Conservation (phyloP, 2,113 vertebrate species). For the Lamprotornis superbus region DNA sequence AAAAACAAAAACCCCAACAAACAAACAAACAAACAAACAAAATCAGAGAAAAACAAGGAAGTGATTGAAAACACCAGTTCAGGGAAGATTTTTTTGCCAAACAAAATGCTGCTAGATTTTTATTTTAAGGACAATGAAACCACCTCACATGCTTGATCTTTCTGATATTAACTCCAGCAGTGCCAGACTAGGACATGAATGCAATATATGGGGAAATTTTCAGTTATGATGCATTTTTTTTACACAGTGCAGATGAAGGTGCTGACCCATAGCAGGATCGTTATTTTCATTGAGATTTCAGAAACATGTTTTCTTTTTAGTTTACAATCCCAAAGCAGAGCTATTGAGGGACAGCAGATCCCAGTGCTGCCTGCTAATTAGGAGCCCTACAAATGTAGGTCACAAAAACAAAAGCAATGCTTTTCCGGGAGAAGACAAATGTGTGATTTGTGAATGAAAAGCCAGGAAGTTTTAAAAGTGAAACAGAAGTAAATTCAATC, state of each 20-base stretch:
- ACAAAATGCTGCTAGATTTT: background rate
- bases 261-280: background rate
- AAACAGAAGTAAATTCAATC: constrained; percentile 63
- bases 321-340: constrained; percentile 28
- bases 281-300: background rate
- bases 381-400: constrained; percentile 69
- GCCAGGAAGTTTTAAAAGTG: constrained; percentile 71
- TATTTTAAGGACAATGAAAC: background rate
- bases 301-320: constrained; percentile 24
- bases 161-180: background rate
- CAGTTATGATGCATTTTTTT: background rate
- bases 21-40: too few species aligned
- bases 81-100: background rate
- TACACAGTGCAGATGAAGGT: fast-evolving
- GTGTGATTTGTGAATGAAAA: constrained; percentile 75
- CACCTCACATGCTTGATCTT: background rate
- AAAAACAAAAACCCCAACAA: background rate
- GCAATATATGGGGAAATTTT: background rate
- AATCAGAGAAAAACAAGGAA: background rate
- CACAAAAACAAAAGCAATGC: constrained; percentile 71
- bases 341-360: constrained; percentile 50
- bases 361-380: constrained; percentile 72
- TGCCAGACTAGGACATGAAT: background rate
- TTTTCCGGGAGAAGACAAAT: constrained; percentile 68
- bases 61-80: background rate